Evolutionary conservation across 2,888 invertebrate species (phyloP), one percentile per base, ranked within the genome.

Genomic region (Spatulosminthurus flaviceps): DNA sequence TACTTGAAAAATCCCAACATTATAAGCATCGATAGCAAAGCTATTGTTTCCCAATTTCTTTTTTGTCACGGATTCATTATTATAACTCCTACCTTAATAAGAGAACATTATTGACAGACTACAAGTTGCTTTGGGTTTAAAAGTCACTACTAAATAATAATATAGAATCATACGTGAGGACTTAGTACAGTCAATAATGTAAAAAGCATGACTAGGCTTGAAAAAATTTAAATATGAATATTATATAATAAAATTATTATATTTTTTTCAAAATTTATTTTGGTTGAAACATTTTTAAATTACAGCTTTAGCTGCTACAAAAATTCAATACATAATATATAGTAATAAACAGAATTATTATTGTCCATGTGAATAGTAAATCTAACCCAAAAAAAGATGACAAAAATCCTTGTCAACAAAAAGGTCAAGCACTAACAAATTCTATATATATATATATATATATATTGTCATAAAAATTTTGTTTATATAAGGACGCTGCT

Each of bases 161-260:
- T 61, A 61, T 24, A 64, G 64, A 64, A 24, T 24, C n/a, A n/a
- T 64, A 24, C 24, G 11, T 64, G 11, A 64, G 26, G 64, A 64
- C 64, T 64, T 64, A 24, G 64, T 64, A 13, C 51, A 19, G 24
- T 72, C 26, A 9, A 72, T 51, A 22, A 26, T 72, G 51, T 24
- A 51, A 43, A 22, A 42, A 24, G 43, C 21, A 26, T 74, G 73
- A 74, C 73, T 74, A 74, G 73, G 73, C n/a, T 74, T 42, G 42
- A 34, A n/a, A n/a, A n/a, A 72, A 72, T 72, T 72, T 72, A 41
- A 19, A 70, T 13, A 41, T 2, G 16, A 51, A 51, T 19, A 9
- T n/a, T 19, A n/a, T n/a, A n/a, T n/a, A n/a, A n/a, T n/a, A n/a
- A n/a, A n/a, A n/a, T n/a, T n/a, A n/a, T n/a, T n/a, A n/a, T n/a